Evolutionary conservation across 2,113 vertebrate species (phyloP).

Genomic region (Oostethus manadensis): DNA sequence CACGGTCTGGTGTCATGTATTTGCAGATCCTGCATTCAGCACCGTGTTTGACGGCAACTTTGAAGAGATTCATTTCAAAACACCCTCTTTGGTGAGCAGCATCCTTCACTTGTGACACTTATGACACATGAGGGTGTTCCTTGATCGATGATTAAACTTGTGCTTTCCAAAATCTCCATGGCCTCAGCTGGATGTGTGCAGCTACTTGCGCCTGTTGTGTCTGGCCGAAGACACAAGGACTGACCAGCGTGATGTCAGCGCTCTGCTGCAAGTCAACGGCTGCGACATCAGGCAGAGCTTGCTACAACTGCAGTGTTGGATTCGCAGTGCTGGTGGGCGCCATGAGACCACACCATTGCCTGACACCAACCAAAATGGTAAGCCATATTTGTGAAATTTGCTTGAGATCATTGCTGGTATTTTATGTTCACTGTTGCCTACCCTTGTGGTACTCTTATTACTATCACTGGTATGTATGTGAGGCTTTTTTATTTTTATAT

Average conservation of each 20-base stretch:
- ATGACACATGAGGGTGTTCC: too few species aligned
- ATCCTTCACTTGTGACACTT: neutral
- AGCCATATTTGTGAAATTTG: neutral
- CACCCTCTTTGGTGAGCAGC: slow-evolving; percentile 81
- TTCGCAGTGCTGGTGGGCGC: slow-evolving; percentile 78
- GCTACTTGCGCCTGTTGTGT: slow-evolving; percentile 87
- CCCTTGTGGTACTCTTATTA: too few species aligned
- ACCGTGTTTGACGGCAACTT: slow-evolving; percentile 87
- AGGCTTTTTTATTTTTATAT: too few species aligned
- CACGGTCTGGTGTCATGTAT: neutral
- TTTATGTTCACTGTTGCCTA: too few species aligned
- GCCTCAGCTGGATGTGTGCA: slow-evolving; percentile 75
- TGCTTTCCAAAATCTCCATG: neutral
- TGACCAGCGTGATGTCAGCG: slow-evolving; percentile 73
- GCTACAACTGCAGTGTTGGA: slow-evolving; percentile 90
- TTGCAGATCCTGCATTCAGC: slow-evolving; percentile 85
- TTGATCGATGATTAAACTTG: neutral
- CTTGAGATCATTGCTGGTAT: too few species aligned
- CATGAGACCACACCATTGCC: slow-evolving; percentile 41
- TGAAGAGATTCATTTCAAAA: slow-evolving; percentile 87
- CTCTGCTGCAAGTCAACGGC: slow-evolving; percentile 77
- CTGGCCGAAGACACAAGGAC: slow-evolving; percentile 84
- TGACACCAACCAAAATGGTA: slow-evolving; percentile 15
- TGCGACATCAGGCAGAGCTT: slow-evolving; percentile 90
- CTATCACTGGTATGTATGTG: too few species aligned